A percentile compares a stretch with the other conserved stretches of the same genome.
These are phyloP conservation scores for Eueremaeus valkanovi DNA, from an alignment of 2,888 invertebrate genomes.

Conservation along the genomic window DNA sequence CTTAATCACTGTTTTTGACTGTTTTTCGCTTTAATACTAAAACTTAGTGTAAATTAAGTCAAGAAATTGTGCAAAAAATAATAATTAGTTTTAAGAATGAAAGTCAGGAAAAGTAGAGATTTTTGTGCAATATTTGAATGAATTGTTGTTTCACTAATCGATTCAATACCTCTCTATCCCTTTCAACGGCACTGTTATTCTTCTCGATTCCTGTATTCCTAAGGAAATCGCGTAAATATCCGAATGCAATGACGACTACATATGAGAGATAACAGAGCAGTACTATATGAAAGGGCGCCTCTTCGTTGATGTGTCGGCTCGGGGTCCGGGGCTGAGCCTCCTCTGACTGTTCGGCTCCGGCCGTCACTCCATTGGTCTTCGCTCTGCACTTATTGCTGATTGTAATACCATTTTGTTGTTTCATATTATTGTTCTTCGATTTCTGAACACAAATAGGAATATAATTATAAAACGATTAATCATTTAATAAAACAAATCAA, in stretches of 20 bases:
- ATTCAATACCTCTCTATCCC: conserved; percentile 56
- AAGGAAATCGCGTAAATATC: conserved; percentile 85
- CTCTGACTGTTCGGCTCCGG: background rate
- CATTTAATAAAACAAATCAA: too few relatives aligned
- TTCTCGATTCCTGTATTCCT: conserved; percentile 56
- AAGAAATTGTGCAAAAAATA: too few relatives aligned
- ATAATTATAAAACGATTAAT: too few relatives aligned
- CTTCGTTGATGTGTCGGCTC: conserved; percentile 41
- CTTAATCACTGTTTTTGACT: too few relatives aligned
- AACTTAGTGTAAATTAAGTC: too few relatives aligned
- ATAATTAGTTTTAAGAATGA: too few relatives aligned
- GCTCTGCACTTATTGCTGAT: background rate
- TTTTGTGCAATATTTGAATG: too few relatives aligned
- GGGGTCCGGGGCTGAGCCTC: too few relatives aligned
- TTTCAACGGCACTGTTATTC: conserved; percentile 54
- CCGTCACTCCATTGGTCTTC: background rate
- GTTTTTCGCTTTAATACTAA: too few relatives aligned
- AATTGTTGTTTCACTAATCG: background rate
- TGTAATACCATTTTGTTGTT: background rate
- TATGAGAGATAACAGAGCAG: conserved; percentile 62
- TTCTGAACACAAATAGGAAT: too few relatives aligned
- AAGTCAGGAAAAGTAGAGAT: too few relatives aligned
- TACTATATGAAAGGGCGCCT: conserved; percentile 46
- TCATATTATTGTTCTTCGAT: background rate
- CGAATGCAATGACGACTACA: conserved; percentile 84